phyloP scores from a whole-genome alignment of 2,113 vertebrate genomes.

The Atractosteus spatula region DNA sequence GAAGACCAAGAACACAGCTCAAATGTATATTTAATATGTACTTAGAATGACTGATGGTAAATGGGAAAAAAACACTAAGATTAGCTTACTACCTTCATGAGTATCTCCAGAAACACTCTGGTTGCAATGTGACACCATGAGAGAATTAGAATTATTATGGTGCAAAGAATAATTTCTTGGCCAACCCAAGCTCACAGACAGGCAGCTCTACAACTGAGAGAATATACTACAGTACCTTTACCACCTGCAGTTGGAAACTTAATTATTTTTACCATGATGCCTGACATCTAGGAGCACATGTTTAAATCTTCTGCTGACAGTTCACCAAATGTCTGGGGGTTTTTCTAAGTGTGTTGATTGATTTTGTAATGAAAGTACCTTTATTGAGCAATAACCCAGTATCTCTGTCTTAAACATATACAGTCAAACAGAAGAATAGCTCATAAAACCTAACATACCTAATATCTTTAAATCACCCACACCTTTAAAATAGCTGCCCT shows the following conservation, averaged over 20 bases:
- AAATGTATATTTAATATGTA: neutral
- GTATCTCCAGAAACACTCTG: neutral
- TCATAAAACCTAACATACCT: too few species aligned
- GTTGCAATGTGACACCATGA: neutral
- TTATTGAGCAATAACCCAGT: neutral
- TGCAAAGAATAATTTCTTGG: slow-evolving; percentile 8
- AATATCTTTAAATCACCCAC: too few species aligned
- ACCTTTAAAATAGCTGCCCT: too few species aligned
- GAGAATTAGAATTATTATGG: neutral
- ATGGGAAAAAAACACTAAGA: neutral
- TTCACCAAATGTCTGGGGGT: neutral
- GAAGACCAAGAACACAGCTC: too few species aligned
- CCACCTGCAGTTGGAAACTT: neutral
- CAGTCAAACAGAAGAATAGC: neutral
- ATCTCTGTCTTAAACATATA: neutral
- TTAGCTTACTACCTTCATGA: neutral
- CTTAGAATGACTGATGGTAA: neutral
- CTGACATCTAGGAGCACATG: too few species aligned
- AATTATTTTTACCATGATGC: neutral
- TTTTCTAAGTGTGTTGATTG: neutral
- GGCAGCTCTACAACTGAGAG: too few species aligned
- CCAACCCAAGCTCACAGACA: slow-evolving; percentile 8
- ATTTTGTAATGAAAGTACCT: neutral
- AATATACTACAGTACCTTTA: neutral
- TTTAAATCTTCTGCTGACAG: too few species aligned